Evolutionary conservation across 2,888 invertebrate genomes (phyloP).

Genomic region (Drosophila subsilvestris): DNA sequence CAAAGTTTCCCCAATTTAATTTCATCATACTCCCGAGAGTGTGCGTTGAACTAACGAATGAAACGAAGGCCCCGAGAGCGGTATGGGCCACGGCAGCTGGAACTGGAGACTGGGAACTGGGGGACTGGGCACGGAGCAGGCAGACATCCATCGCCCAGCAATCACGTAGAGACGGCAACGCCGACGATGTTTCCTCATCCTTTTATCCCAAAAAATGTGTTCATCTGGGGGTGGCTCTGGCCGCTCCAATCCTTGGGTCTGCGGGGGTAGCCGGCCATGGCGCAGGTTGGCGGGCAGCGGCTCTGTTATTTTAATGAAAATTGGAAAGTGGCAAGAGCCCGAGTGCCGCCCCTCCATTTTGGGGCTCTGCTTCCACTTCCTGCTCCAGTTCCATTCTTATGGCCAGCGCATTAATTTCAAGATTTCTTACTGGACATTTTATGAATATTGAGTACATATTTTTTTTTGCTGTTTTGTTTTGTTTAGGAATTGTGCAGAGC

Average conservation of each 20-base stretch:
- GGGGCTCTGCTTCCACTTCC: constrained; percentile 33
- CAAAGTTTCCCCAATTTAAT: constrained; percentile 83
- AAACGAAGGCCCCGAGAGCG: constrained; percentile 55
- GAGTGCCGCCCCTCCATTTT: constrained; percentile 47
- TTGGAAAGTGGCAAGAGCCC: constrained; percentile 76
- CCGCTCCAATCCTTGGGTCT: constrained; percentile 24
- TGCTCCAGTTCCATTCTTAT: constrained; percentile 36
- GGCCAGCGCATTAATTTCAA: constrained; percentile 53
- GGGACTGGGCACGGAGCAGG: constrained; percentile 25
- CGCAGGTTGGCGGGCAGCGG: constrained; percentile 36
- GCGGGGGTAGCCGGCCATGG: constrained; percentile 20
- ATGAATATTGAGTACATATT: constrained; percentile 22
- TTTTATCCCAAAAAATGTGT: constrained; percentile 16
- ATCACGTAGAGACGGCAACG: constrained; percentile 60
- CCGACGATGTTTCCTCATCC: constrained; percentile 31
- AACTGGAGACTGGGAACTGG: neutral
- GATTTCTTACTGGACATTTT: constrained; percentile 44
- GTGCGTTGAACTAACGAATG: constrained; percentile 78
- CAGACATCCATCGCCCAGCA: constrained; percentile 63
- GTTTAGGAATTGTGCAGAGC: constrained; percentile 5
- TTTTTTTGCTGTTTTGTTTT: constrained; percentile 25
- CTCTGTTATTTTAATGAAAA: constrained; percentile 82
- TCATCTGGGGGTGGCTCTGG: constrained; percentile 42
- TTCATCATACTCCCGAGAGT: constrained; percentile 80
- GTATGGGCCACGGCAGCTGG: constrained; percentile 14